Base-by-base conservation (phyloP, 2,888 invertebrate species). In the Tricholauxania praeusta region DNA sequence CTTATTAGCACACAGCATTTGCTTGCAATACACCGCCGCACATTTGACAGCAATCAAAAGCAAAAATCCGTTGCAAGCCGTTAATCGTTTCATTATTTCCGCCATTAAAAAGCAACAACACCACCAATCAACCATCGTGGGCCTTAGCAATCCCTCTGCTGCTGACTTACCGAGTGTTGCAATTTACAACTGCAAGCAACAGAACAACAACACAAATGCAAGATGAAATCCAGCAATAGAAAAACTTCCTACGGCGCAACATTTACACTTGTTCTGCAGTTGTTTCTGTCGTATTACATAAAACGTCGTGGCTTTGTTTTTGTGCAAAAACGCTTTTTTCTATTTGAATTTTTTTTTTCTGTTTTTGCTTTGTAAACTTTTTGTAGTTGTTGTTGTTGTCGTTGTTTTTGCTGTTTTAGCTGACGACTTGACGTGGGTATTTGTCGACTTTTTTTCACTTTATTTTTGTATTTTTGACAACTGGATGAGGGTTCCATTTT, bases 211-310 rank as follows among this genome's bases (percentile, higher is more conserved):
- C 39, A 66, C 17, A 39, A 39, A 14, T 12, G n/a, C 60, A 39
- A 39, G 39, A 39, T 39, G 39, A 39, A 39, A 39, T 39, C 39
- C 39, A 39, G 39, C 39, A 39, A 39, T 39, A 39, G 39, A 5
- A 39, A 39, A 17, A 19, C 57, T 14, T 14, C 57, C 14, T 57
- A 19, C 70, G 62, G 70, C 63, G 17, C 17, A 51, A 49, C 68
- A 55, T 69, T 52, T 32, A 70, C 70, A 70, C 70, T 70, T 70
- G 69, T 70, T 70, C 55, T 32, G 63, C 70, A 63, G 62, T 70
- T 70, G 69, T 70, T 70, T 62, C 70, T 55, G 70, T 70, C 70
- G 28, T 52, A n/a, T 55, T 57, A 60, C 57, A 69, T 17, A 66
- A 47, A 39, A 55, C 52, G 55, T 15, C 32, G 69, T 32, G 14